Base-by-base conservation (phyloP, 2,113 vertebrate species). In the Melanerpes formicivorus region DNA sequence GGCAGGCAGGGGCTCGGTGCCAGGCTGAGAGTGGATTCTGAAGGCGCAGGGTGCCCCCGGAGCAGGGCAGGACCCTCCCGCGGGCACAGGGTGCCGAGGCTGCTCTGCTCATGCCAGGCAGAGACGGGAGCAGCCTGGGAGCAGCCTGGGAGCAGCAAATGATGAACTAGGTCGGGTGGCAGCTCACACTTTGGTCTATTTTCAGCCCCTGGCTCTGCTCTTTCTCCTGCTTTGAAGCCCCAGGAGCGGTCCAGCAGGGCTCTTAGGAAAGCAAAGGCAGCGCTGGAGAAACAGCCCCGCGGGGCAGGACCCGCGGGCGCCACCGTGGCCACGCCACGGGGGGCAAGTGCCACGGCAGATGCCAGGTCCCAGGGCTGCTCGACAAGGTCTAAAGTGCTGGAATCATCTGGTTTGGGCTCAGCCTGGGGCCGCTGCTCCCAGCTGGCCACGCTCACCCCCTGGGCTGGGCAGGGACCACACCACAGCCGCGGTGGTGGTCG, bases 141-240 rank as follows among this genome's bases (percentile, higher is more conserved):
- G 81, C 77, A 73, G 59, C 55, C 34, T 40, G 40, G 40, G 40
- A 40, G 40, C 40, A 11, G 40, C 40, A 32, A 81, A 52, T 92
- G 27, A 55, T 79, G 83, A 90, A 93, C 88, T 42, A 29, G 46
- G 62, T 73, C 1, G 42, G 54, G 88, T 2, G 15, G 63, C 78
- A 84, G 71, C 65, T 92, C 76, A 76, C 86, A 76, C 88, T 93
- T 76, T 59, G 93, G 74, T 93, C 90, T 95, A 42, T 95, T 95
- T 95, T 94, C 92, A 93, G 62, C 46, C 84, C 27, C 3, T 40
- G 48, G 63, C 87, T 84, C 78, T 90, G 81, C 71, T 85, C 93
- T 92, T 93, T 92, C 92, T 77, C 75, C 92, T 27, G 81, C 32
- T 94, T 94, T 90, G 73, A 87, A 65, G 84, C 58, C 46, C 84